Percentiles rank a stretch among this genome's conserved stretches.
These are phyloP conservation scores for Leptatherina wallacei DNA, from an alignment of 2,797 vertebrate species.

Conservation along the genomic window DNA sequence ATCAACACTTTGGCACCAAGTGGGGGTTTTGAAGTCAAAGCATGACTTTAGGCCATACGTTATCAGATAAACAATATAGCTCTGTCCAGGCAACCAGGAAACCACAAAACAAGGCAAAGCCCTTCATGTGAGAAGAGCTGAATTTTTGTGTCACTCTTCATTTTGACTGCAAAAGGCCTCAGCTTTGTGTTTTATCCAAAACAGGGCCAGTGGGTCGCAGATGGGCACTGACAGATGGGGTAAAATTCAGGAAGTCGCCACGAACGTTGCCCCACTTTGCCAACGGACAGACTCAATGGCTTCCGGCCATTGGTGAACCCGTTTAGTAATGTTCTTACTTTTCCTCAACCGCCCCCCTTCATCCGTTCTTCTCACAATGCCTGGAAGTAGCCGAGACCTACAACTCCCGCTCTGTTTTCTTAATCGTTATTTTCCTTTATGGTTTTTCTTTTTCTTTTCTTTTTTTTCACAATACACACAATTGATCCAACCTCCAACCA, in stretches of 20 bases:
- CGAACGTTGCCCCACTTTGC: slow-evolving; percentile 59
- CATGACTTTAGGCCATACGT: slow-evolving; percentile 40
- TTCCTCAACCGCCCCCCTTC: slow-evolving; percentile 81
- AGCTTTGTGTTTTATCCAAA: slow-evolving; percentile 30
- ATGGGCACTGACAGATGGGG: slow-evolving; percentile 44
- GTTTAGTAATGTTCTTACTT: slow-evolving; percentile 88
- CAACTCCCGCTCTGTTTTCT: slow-evolving; percentile 82
- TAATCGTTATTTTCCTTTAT: slow-evolving; percentile 78
- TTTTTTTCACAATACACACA: slow-evolving; percentile 62
- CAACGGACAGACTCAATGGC: slow-evolving; percentile 79
- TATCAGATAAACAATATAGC: slow-evolving; percentile 51
- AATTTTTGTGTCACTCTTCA: neutral
- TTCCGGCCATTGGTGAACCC: slow-evolving; percentile 84
- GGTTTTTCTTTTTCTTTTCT: slow-evolving; percentile 33
- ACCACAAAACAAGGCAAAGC: slow-evolving; percentile 45
- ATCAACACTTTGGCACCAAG: slow-evolving; percentile 70
- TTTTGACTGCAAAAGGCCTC: slow-evolving; percentile 3
- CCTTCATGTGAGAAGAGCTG: slow-evolving; percentile 5
- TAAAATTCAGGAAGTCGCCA: slow-evolving; percentile 61
- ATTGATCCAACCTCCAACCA: slow-evolving; percentile 74
- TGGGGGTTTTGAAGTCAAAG: slow-evolving; percentile 60
- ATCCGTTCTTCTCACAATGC: slow-evolving; percentile 87
- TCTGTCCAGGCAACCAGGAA: slow-evolving; percentile 67
- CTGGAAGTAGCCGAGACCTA: slow-evolving; percentile 87
- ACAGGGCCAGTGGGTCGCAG: slow-evolving; percentile 25